phyloP scores from a whole-genome alignment of 2,113 vertebrate genomes.

The Serilophus lunatus region DNA sequence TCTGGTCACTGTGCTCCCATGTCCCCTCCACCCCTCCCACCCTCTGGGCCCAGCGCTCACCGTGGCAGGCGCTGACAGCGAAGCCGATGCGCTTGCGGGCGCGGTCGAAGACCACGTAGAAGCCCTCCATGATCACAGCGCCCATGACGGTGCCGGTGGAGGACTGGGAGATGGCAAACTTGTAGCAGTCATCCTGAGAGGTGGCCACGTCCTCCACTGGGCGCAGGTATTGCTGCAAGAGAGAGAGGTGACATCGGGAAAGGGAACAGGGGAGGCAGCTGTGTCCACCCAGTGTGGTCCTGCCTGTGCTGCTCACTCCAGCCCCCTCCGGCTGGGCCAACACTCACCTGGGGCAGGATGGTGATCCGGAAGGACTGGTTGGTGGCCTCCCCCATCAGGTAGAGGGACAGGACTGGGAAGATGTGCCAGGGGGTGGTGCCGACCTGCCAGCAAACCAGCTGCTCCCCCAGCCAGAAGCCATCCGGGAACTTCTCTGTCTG shows the following conservation, averaged over 20 bases:
- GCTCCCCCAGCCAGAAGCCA: constrained; percentile 95
- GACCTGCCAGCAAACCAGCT: constrained; percentile 96
- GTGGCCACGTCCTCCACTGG: constrained; percentile 95
- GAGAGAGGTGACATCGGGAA: accelerated
- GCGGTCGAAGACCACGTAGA: constrained; percentile 95
- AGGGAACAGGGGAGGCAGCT: background rate
- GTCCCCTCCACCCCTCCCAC: accelerated
- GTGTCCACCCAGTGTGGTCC: accelerated
- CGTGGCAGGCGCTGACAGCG: constrained; percentile 93
- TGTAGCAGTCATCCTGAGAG: constrained; percentile 95
- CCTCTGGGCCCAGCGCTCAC: constrained; percentile 66
- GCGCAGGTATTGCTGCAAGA: constrained; percentile 92
- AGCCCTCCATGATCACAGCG: constrained; percentile 97
- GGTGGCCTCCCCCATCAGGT: constrained; percentile 94
- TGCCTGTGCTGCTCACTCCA: accelerated
- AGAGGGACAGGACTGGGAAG: constrained; percentile 94
- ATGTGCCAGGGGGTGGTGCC: constrained; percentile 98
- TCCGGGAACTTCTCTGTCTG: constrained; percentile 96
- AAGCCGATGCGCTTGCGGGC: constrained; percentile 92
- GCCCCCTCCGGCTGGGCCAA: background rate
- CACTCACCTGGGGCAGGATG: constrained; percentile 92
- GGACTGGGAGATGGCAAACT: constrained; percentile 96
- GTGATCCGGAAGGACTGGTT: constrained; percentile 98
- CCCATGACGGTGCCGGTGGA: constrained; percentile 97
- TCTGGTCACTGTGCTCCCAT: accelerated